phyloP scores from a whole-genome alignment of 2,797 vertebrate genomes.

The Rhynchonycteris naso region DNA sequence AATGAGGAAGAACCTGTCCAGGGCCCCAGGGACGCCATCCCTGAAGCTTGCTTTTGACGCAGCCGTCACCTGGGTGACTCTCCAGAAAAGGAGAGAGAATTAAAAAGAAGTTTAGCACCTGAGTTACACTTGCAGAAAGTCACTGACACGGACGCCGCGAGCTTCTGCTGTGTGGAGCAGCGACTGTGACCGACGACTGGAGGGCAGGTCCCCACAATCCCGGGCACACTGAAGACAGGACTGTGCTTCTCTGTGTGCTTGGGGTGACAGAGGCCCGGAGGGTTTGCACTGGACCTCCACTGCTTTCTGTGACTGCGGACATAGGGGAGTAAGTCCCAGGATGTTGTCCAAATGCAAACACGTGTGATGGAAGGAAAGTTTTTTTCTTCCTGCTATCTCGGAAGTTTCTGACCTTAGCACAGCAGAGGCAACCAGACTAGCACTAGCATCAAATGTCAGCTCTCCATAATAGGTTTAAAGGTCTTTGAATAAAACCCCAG shows the following conservation, averaged over 20 bases:
- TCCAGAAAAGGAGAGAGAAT: background rate
- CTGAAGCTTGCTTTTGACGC: constrained; percentile 23
- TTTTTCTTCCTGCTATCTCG: background rate
- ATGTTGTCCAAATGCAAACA: background rate
- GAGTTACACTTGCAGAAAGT: background rate
- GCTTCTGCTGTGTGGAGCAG: background rate
- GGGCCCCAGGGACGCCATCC: constrained; percentile 10
- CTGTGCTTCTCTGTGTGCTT: background rate
- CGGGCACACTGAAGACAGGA: background rate
- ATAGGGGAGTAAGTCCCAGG: background rate
- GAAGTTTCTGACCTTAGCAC: background rate
- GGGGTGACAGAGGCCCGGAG: background rate
- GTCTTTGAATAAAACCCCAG: background rate
- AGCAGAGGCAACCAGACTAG: background rate
- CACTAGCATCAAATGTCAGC: background rate
- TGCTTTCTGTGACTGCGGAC: background rate
- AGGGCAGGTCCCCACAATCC: accelerated
- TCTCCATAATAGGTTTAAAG: background rate
- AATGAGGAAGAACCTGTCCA: background rate
- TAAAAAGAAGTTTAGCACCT: background rate
- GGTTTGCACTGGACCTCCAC: too few species aligned
- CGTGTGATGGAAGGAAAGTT: background rate
- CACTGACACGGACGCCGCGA: background rate
- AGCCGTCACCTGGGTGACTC: background rate
- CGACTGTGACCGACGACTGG: background rate